Percentiles rank a stretch among this genome's conserved stretches.
Evolutionary conservation across 2,888 invertebrate species (phyloP).

Genomic region (Acleris emargana): DNA sequence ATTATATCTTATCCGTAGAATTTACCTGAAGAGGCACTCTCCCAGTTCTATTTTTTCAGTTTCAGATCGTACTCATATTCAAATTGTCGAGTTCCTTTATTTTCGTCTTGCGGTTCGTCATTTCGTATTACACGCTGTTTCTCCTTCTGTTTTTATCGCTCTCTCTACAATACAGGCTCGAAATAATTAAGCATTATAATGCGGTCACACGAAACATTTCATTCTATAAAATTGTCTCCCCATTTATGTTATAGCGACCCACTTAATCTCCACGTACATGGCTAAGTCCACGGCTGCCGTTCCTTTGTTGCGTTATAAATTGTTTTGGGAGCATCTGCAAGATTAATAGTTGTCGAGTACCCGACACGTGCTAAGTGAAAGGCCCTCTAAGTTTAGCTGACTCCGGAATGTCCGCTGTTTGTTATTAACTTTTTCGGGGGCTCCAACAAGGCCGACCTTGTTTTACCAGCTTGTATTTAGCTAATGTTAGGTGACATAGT

Average conservation of each 20-base stretch:
- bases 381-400: constrained; percentile 45
- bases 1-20: too few relatives aligned
- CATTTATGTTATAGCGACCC: constrained; percentile 57
- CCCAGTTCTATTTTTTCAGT: too few relatives aligned
- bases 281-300: constrained; percentile 58
- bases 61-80: too few relatives aligned
- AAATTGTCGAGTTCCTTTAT: too few relatives aligned
- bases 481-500: too few relatives aligned
- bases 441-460: neutral
- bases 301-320: constrained; percentile 69
- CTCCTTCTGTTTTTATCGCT: too few relatives aligned
- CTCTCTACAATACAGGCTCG: too few relatives aligned
- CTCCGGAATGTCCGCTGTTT: constrained; percentile 23
- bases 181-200: too few relatives aligned
- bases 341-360: constrained; percentile 72
- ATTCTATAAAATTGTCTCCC: constrained; percentile 57
- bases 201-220: constrained; percentile 40
- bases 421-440: constrained; percentile 28
- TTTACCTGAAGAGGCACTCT: too few relatives aligned
- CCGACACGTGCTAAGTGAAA: constrained; percentile 70
- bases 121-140: too few relatives aligned
- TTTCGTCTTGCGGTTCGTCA: too few relatives aligned
- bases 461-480: too few relatives aligned
- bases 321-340: constrained; percentile 73
- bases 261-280: constrained; percentile 65